phyloP scores from a whole-genome alignment of 2,797 vertebrate species.

The Holocentrus rufus region DNA sequence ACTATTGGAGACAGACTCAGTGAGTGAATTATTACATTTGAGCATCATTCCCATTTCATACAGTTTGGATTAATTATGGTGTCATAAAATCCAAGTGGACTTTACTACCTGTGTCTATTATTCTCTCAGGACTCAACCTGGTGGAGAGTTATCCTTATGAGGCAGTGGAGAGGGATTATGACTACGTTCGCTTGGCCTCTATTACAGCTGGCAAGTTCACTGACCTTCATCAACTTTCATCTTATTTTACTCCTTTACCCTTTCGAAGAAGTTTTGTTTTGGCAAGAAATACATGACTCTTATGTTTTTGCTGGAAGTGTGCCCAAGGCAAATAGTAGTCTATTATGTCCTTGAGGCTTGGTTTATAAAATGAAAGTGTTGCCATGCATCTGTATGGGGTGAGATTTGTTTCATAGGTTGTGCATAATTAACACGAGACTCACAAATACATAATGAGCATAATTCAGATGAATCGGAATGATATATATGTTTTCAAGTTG shows the following conservation, averaged over 20 bases:
- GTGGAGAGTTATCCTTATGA: constrained; percentile 91
- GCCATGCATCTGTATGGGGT: constrained; percentile 21
- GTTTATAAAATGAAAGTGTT: constrained; percentile 21
- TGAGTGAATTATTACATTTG: constrained; percentile 18
- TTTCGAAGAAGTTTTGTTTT: constrained; percentile 32
- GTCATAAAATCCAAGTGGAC: constrained; percentile 8
- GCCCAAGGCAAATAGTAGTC: constrained; percentile 31
- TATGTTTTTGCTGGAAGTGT: constrained; percentile 31
- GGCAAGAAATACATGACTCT: background rate
- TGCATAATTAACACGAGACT: too few species aligned
- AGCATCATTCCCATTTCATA: constrained; percentile 12
- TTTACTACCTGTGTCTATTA: constrained; percentile 16
- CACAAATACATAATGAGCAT: background rate
- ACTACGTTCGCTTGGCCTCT: constrained; percentile 91
- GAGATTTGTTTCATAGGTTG: too few species aligned
- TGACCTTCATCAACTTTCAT: constrained; percentile 53
- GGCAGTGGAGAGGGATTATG: constrained; percentile 86
- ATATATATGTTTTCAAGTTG: constrained; percentile 18
- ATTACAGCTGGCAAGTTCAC: constrained; percentile 88
- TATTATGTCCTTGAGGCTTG: constrained; percentile 26
- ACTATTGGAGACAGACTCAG: background rate
- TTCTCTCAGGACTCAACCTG: constrained; percentile 85
- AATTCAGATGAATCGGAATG: constrained; percentile 25
- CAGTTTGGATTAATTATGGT: background rate
- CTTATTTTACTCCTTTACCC: constrained; percentile 26